These are phyloP conservation scores for Chymomyza fuscimana DNA, from an alignment of 2,888 invertebrate species.

Conservation along the genomic window DNA sequence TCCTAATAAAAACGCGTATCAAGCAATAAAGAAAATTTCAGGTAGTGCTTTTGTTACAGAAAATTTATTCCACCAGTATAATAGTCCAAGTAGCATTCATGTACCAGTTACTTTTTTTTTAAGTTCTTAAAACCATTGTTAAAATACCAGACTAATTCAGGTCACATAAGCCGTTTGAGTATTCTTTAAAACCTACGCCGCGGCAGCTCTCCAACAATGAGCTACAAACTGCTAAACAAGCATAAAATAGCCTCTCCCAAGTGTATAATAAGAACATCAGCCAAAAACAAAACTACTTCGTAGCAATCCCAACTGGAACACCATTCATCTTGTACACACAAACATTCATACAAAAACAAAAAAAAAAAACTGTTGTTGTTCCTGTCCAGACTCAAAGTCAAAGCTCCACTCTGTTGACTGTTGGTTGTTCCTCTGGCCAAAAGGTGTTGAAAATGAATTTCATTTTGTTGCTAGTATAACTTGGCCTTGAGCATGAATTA, in stretches of 20 bases:
- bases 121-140: not conserved
- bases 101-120: not conserved
- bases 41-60: no score
- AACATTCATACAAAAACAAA: constrained; percentile 33
- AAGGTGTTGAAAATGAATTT: constrained; percentile 73
- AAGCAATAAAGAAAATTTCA: no score
- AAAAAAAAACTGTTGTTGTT: constrained; percentile 6
- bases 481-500: constrained; percentile 74
- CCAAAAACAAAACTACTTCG: constrained; percentile 44
- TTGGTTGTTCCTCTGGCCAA: not conserved
- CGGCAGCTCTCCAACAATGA: not conserved
- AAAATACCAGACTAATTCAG: not conserved
- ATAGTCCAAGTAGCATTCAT: no score
- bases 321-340: constrained; percentile 71
- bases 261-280: not conserved
- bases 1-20: no score
- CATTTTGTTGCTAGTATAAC: constrained; percentile 48
- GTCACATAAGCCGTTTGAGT: not conserved
- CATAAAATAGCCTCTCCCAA: not conserved
- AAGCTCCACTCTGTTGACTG: not conserved
- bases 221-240: not conserved
- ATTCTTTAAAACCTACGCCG: not conserved
- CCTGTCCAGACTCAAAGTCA: constrained; percentile 1
- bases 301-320: constrained; percentile 24
- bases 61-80: no score